Conservation (phyloP, 1,140 invertebrate species). For the Sinella curviseta region DNA sequence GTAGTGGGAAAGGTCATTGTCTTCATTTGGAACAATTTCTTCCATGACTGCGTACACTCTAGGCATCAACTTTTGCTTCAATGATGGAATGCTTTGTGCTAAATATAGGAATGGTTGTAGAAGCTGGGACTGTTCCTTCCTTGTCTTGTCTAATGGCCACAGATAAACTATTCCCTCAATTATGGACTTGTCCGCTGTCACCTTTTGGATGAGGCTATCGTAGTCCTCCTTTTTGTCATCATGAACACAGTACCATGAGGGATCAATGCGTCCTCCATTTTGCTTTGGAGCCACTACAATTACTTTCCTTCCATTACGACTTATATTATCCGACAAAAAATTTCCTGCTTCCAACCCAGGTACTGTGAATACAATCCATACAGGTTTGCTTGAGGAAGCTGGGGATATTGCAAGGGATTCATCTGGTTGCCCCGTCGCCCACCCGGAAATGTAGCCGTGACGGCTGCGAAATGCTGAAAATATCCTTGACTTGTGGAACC, state of each 20-base stretch:
- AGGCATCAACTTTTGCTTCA: background rate
- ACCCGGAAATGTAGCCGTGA: background rate
- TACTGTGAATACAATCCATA: background rate
- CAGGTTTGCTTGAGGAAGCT: background rate
- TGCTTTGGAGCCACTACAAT: background rate
- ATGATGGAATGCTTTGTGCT: background rate
- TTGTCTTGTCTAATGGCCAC: background rate
- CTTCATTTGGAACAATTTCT: background rate
- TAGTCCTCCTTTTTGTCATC: background rate
- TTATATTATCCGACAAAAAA: background rate
- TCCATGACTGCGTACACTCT: background rate
- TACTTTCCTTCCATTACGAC: background rate
- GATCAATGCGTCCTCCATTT: background rate
- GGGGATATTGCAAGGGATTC: no score
- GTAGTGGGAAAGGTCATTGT: background rate
- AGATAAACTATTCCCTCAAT: slow-evolving; percentile 30
- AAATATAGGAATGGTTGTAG: slow-evolving; percentile 3
- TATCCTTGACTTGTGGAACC: background rate
- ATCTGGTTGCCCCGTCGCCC: background rate
- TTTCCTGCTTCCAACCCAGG: background rate
- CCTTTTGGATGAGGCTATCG: background rate
- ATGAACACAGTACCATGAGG: background rate
- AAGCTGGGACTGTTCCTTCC: background rate
- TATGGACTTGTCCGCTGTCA: background rate
- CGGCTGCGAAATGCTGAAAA: background rate